These are phyloP conservation scores for Physocephala rufipes DNA, from an alignment of 2,888 invertebrate genomes.

Conservation along the genomic window DNA sequence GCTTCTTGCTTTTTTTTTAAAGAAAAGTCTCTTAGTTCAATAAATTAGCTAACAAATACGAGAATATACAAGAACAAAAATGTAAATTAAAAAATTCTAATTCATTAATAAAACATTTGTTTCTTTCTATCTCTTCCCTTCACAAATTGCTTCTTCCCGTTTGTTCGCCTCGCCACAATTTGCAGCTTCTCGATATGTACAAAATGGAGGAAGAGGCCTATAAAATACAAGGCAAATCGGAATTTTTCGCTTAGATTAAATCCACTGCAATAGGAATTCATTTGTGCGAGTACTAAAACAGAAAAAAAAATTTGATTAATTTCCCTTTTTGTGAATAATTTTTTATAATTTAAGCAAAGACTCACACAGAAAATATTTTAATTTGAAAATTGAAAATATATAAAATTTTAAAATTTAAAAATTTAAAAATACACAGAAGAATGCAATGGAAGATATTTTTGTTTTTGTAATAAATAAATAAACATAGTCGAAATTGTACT, in stretches of 20 bases:
- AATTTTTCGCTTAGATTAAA: conserved; percentile 81
- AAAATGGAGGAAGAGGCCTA: conserved; percentile 93
- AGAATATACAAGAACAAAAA: background rate
- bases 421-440: background rate
- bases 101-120: conserved; percentile 15
- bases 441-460: too few species aligned
- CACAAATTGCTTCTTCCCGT: background rate
- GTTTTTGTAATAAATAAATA: background rate
- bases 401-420: conserved; percentile 30
- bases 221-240: conserved; percentile 86
- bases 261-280: background rate
- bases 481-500: conserved; percentile 14
- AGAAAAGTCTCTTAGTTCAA: too few species aligned
- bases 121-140: conserved; percentile 19
- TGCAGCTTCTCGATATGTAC: conserved; percentile 89
- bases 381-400: conserved; percentile 48
- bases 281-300: conserved; percentile 4
- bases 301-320: conserved; percentile 14
- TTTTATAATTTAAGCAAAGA: conserved; percentile 35
- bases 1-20: too few species aligned
- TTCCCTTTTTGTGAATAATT: conserved; percentile 39
- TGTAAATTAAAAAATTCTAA: conserved; percentile 16
- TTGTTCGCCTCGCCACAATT: background rate
- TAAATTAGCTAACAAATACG: background rate
- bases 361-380: conserved; percentile 37